phyloP scores from a whole-genome alignment of 2,797 vertebrate species.

The Myoxocephalus aenaeus region DNA sequence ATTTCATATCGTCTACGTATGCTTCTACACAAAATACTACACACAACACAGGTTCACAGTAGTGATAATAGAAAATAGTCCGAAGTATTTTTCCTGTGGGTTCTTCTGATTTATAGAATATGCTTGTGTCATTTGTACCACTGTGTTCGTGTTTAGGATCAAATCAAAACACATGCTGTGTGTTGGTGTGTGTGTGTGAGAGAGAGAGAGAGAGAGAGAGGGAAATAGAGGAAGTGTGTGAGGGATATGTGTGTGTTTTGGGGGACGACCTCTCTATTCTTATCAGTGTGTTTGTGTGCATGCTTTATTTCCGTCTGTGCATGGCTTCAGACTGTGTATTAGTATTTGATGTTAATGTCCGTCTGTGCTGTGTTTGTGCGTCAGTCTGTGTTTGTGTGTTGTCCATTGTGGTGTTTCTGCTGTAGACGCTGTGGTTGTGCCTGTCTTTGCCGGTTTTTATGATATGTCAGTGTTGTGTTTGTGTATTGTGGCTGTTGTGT shows the following conservation, averaged over 20 bases:
- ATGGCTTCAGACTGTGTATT: conserved; percentile 59
- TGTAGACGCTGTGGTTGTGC: conserved; percentile 45
- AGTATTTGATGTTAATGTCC: conserved; percentile 29
- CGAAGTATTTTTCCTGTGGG: conserved; percentile 84
- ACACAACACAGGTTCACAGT: conserved; percentile 53
- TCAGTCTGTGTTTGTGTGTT: conserved; percentile 47
- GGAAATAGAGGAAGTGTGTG: conserved; percentile 9
- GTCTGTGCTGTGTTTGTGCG: conserved; percentile 44
- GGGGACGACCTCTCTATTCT: conserved; percentile 21
- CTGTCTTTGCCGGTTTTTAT: conserved; percentile 45
- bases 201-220: not conserved
- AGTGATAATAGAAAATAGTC: conserved; percentile 54
- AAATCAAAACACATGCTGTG: conserved; percentile 35
- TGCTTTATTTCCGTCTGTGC: conserved; percentile 63
- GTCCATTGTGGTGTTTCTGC: conserved; percentile 23
- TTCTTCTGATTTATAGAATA: conserved; percentile 81
- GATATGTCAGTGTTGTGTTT: conserved; percentile 61
- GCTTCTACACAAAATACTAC: conserved; percentile 38
- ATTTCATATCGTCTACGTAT: conserved; percentile 37
- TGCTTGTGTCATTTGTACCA: conserved; percentile 76
- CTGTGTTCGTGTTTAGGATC: conserved; percentile 71
- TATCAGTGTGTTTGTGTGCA: conserved; percentile 64
- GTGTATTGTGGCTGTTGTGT: conserved; percentile 65
- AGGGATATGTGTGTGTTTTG: conserved; percentile 40
- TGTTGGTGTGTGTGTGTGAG: conserved; percentile 26